phyloP scores from a whole-genome alignment of 2,888 invertebrate genomes.

The Melanchra persicariae region DNA sequence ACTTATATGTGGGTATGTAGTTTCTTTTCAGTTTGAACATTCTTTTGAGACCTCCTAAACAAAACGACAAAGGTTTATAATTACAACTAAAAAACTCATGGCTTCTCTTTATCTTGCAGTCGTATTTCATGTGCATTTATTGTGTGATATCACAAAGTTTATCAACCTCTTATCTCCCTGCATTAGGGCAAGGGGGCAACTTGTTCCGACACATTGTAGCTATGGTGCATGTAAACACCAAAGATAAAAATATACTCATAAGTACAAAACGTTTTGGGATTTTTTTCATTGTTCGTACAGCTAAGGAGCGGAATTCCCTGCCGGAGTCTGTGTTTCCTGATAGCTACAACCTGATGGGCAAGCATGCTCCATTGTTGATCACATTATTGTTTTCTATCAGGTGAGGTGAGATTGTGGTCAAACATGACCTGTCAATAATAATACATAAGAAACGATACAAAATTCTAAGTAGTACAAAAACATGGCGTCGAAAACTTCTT shows the following conservation, averaged over 20 bases:
- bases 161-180: constrained; percentile 55
- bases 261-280: no score
- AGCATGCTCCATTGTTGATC: no score
- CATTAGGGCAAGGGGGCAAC: constrained; percentile 35
- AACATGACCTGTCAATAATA: no score
- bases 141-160: constrained; percentile 34
- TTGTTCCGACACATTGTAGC: constrained; percentile 19
- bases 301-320: no score
- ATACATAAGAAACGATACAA: no score
- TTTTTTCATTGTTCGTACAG: no score
- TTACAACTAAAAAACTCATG: constrained; percentile 7
- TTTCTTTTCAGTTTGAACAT: background rate
- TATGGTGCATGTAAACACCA: constrained; percentile 27
- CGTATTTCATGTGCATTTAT: constrained; percentile 3
- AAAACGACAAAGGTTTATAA: background rate
- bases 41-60: background rate
- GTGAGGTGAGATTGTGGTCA: no score
- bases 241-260: background rate
- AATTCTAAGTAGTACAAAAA: no score
- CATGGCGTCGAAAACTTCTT: background rate
- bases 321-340: no score
- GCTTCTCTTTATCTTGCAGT: constrained; percentile 1
- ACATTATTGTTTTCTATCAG: no score
- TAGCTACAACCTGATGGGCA: no score
- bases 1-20: background rate